Conservation (phyloP, 1,140 invertebrate genomes). For the Drosophila ananassae region DNA sequence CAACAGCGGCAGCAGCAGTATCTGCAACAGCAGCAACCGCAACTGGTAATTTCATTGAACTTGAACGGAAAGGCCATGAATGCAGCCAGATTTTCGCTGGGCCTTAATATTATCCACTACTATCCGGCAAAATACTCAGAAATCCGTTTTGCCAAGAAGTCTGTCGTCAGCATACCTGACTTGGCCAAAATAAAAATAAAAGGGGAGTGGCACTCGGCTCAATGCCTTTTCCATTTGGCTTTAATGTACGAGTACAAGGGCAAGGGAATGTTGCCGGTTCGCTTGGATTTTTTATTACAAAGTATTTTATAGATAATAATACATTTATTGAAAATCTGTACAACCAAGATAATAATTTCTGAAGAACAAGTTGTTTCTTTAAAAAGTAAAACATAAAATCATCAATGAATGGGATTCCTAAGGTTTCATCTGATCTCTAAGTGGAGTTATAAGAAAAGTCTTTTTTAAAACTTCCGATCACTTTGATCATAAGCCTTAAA, state of each 20-base stretch:
- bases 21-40: slow-evolving; percentile 59
- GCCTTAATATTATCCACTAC: slow-evolving; percentile 59
- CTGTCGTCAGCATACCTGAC: slow-evolving; percentile 46
- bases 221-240: slow-evolving; percentile 42
- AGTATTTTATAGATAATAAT: background rate
- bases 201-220: slow-evolving; percentile 49
- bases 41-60: slow-evolving; percentile 82
- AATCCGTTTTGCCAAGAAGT: slow-evolving; percentile 67
- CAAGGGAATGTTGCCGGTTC: slow-evolving; percentile 35
- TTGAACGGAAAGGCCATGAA: slow-evolving; percentile 81
- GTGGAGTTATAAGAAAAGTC: too few relatives aligned
- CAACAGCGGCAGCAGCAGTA: slow-evolving; percentile 28
- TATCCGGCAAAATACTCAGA: slow-evolving; percentile 70
- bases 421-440: too few relatives aligned
- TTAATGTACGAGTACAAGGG: slow-evolving; percentile 35
- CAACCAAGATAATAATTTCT: too few relatives aligned
- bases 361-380: too few relatives aligned
- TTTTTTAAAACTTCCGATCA: background rate
- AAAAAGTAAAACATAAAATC: too few relatives aligned
- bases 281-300: background rate
- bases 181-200: slow-evolving; percentile 43
- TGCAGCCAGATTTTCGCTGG: slow-evolving; percentile 73
- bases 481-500: slow-evolving; percentile 3
- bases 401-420: too few relatives aligned
- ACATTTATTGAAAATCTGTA: slow-evolving; percentile 26